These are phyloP conservation scores for Trematomus bernacchii DNA, from an alignment of 2,797 vertebrate species.

Conservation along the genomic window DNA sequence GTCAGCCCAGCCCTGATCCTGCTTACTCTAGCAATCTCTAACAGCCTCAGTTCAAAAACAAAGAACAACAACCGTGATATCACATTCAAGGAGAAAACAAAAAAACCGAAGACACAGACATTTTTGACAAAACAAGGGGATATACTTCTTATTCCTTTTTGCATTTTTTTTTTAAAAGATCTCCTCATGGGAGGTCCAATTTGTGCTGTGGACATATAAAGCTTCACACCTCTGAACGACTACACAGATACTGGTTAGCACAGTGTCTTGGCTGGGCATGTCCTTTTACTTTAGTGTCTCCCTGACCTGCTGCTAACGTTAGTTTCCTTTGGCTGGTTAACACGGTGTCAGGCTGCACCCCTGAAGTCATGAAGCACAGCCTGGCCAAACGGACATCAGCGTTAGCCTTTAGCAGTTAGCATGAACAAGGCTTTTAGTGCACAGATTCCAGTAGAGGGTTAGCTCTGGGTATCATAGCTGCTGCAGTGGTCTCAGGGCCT, in stretches of 20 bases:
- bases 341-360: conserved; percentile 51
- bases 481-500: conserved; percentile 49
- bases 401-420: conserved; percentile 75
- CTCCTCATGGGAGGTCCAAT: conserved; percentile 63
- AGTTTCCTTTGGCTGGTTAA: conserved; percentile 72
- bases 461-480: conserved; percentile 66
- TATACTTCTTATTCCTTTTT: conserved; percentile 49
- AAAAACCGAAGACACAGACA: conserved; percentile 55
- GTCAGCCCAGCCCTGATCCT: conserved; percentile 55
- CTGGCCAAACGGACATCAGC: conserved; percentile 66
- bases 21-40: conserved; percentile 46
- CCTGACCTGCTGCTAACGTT: conserved; percentile 64
- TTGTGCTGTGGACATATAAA: conserved; percentile 84
- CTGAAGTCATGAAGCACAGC: conserved; percentile 65
- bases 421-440: conserved; percentile 77
- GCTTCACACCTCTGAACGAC: conserved; percentile 75
- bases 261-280: conserved; percentile 75
- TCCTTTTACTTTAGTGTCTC: conserved; percentile 45
- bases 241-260: conserved; percentile 79
- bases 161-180: conserved; percentile 53
- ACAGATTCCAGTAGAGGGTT: conserved; percentile 68
- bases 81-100: conserved; percentile 27
- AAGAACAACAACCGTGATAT: conserved; percentile 56
- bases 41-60: conserved; percentile 38
- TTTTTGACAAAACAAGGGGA: conserved; percentile 61